Percentiles rank a stretch among this genome's conserved stretches.
These are phyloP conservation scores for Alfaro cultratus DNA, from an alignment of 2,797 vertebrate genomes.

Conservation along the genomic window DNA sequence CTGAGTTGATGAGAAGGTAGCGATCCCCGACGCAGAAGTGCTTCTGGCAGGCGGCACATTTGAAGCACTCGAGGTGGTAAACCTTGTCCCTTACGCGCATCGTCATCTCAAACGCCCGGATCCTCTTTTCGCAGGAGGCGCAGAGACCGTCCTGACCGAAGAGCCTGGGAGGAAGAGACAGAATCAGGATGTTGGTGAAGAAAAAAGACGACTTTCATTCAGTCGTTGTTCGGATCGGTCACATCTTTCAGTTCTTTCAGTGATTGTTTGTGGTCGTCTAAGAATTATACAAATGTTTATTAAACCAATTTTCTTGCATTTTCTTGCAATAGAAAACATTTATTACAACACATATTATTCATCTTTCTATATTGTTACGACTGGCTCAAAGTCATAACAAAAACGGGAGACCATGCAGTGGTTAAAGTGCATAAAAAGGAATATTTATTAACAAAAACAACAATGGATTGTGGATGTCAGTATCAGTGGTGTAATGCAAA, in stretches of 20 bases:
- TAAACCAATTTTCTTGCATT: no score
- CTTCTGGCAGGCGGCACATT: conserved; percentile 98
- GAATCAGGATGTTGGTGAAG: background rate
- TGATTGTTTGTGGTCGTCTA: no score
- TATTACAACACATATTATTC: no score
- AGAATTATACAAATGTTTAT: no score
- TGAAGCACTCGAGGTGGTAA: conserved; percentile 99
- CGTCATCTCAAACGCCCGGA: conserved; percentile 98
- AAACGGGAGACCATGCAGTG: no score
- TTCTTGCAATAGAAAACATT: no score
- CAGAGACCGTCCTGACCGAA: conserved; percentile 98
- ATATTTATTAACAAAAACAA: no score
- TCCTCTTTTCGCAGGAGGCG: conserved; percentile 96
- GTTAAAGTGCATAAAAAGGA: no score
- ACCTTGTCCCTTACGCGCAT: conserved; percentile 99
- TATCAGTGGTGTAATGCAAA: background rate
- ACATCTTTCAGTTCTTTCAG: background rate
- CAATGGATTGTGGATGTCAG: no score
- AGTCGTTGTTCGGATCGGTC: background rate
- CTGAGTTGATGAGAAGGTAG: conserved; percentile 98
- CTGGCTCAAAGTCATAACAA: no score
- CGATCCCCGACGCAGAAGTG: conserved; percentile 99
- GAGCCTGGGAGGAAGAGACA: conserved; percentile 78
- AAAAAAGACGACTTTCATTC: background rate
- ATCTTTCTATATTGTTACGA: no score